Evolutionary conservation across 2,113 vertebrate species (phyloP), one percentile per base, ranked within the genome.

Genomic region (Mastomys natalensis): DNA sequence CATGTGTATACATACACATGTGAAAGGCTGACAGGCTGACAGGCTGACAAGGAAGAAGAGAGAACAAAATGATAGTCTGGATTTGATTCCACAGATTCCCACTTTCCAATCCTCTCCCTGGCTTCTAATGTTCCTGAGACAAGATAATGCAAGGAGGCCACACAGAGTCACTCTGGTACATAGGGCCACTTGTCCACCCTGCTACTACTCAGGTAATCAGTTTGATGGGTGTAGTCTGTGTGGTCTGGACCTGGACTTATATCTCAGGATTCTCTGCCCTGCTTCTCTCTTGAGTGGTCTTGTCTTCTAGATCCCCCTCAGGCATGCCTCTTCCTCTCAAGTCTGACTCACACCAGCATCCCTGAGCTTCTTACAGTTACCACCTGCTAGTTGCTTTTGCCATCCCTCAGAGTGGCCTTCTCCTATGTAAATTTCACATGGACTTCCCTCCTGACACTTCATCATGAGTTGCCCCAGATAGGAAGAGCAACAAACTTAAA

Each of bases 141-240:
- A 91, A n/a, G 13, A 74, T 3, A 17, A 34, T 16, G 51, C 24
- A 62, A 62, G 51, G 51, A 82, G 64, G 26, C 62, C 13, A 58
- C 51, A 24, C 16, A 7, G 26, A 84, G 34, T 60, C 19, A 64
- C 53, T 31, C 16, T 4, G 16, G 29, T 29, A 48, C 2, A 1
- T 29, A 55, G 45, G 19, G 17, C 64, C 17, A 19, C 12, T 89
- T 58, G 34, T 62, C 37, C 29, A 21, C 40, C 31, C 26, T 40
- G 29, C 16, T 34, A 10, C 16, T 37, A 43, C 2, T 70, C 29
- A 7, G 10, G 7, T 45, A 34, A 12, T 68, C 34, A 60, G 0
- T 31, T 66, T 1, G 12, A 9, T 62, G 19, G 1, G 8, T 7
- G 7, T 19, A 3, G 3, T 10, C 21, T 76, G 34, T 4, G 0